Conservation (phyloP, 2,888 invertebrate genomes). For the Plutella xylostella region DNA sequence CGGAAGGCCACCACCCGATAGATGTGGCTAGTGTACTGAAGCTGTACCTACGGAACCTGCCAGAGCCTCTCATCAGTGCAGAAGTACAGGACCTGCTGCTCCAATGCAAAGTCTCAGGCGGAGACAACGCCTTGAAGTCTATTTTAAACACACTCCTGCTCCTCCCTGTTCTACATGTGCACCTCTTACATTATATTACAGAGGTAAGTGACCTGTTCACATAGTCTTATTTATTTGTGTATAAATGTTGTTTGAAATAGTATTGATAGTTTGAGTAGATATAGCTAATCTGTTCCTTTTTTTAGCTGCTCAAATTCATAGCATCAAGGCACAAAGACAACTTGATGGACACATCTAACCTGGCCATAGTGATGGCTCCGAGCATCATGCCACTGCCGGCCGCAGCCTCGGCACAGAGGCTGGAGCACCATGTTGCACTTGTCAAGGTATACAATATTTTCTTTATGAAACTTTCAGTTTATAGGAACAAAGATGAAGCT, state of each 20-base stretch:
- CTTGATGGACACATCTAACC: slow-evolving; percentile 86
- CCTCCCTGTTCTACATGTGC: slow-evolving; percentile 81
- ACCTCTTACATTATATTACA: slow-evolving; percentile 85
- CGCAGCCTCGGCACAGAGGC: slow-evolving; percentile 72
- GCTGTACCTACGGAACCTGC: slow-evolving; percentile 85
- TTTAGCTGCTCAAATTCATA: slow-evolving; percentile 77
- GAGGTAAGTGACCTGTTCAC: slow-evolving; percentile 57
- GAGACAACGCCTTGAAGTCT: slow-evolving; percentile 71
- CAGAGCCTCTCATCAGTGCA: slow-evolving; percentile 81
- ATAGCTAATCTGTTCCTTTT: too few relatives aligned
- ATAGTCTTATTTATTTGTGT: not conserved
- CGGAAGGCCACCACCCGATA: slow-evolving; percentile 79
- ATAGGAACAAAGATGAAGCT: not conserved
- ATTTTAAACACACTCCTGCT: slow-evolving; percentile 78
- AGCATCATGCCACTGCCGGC: slow-evolving; percentile 86
- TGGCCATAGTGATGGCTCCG: slow-evolving; percentile 88
- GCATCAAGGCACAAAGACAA: slow-evolving; percentile 77
- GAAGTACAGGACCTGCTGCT: slow-evolving; percentile 86
- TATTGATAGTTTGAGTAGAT: too few relatives aligned
- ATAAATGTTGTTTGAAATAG: not conserved
- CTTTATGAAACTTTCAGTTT: not conserved
- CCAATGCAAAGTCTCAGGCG: slow-evolving; percentile 71
- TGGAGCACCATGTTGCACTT: slow-evolving; percentile 77
- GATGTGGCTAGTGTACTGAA: slow-evolving; percentile 90
- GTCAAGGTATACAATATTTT: slow-evolving; percentile 67